Evolutionary conservation across 92 coral and sea anemone species (phyloP), one percentile per base, ranked within the genome.

Genomic region (Paramuricea clavata): DNA sequence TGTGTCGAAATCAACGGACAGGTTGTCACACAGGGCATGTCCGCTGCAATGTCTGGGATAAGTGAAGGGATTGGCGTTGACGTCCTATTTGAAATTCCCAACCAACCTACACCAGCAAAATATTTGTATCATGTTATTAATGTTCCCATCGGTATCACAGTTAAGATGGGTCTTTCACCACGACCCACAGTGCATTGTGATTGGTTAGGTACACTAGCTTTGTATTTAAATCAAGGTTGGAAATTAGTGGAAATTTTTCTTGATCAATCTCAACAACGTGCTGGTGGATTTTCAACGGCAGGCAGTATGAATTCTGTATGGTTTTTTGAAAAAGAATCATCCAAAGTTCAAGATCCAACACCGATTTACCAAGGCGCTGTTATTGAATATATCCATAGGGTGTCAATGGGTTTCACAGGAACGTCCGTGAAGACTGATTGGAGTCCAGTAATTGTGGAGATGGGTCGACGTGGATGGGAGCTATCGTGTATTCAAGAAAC

Each of bases 391-490:
- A 78, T 83, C 64, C 95, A 93, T 57, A 87, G 77, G 73, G 28
- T 76, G 1, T 76, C 82, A 12, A 15, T 28, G 82, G 86, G 90
- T 13, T 91, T 92, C 32, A 87, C 87, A 28, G 95, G 93, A 19
- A 76, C 91, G 2, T 80, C 82, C 21, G 90, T 91, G 9, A 93
- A 90, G 61, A 93, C 93, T 67, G 92, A 93, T 47, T 93, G 95
- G 95, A 74, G 89, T 27, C 93, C 91, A 30, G 57, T 88, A 17
- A 83, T 93, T 74, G 77, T 72, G 31, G 88, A 93, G 56, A 93
- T 93, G 95, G 95, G 93, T 0, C 77, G 59, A 62, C 91, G 81
- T 69, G 95, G 95, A 36, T 93, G 95, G 95, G 95, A 93, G 71
- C 85, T 93, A 23, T 93, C 95, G 10, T 93, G 95, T 49, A 86